A percentile compares a stretch with the other conserved stretches of the same genome.
These are phyloP conservation scores for Rhea pennata DNA, from an alignment of 2,113 vertebrate species.

Conservation along the genomic window DNA sequence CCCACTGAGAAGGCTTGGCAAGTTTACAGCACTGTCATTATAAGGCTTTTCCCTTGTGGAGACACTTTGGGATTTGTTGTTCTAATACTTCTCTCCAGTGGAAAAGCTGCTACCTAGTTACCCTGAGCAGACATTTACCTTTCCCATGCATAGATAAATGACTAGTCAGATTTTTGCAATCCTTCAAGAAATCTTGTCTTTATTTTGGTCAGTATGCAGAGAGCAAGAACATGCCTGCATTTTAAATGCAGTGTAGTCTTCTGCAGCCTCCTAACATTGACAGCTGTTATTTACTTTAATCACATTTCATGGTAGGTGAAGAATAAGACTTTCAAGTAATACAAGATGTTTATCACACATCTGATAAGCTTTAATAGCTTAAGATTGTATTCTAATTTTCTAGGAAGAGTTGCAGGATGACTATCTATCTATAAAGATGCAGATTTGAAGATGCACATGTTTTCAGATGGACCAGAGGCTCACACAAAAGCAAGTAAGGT, in stretches of 20 bases:
- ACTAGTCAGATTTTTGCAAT: not conserved
- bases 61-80: not conserved
- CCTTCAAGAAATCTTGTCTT: too few species aligned
- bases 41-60: not conserved
- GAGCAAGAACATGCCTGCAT: not conserved
- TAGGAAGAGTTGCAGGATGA: not conserved
- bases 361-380: too few species aligned
- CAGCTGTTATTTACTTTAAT: not conserved
- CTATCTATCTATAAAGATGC: too few species aligned
- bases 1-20: too few species aligned
- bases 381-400: too few species aligned
- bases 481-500: not conserved
- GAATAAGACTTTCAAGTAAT: not conserved
- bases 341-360: too few species aligned
- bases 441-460: rapidly evolving
- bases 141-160: rapidly evolving
- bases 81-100: not conserved
- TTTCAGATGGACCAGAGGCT: not conserved
- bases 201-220: rapidly evolving
- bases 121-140: too few species aligned
- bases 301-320: rapidly evolving
- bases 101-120: not conserved
- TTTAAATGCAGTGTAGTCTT: not conserved
- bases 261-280: too few species aligned
- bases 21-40: not conserved